Evolutionary conservation across 2,797 vertebrate species (phyloP).

Genomic region (Microcaecilia unicolor): DNA sequence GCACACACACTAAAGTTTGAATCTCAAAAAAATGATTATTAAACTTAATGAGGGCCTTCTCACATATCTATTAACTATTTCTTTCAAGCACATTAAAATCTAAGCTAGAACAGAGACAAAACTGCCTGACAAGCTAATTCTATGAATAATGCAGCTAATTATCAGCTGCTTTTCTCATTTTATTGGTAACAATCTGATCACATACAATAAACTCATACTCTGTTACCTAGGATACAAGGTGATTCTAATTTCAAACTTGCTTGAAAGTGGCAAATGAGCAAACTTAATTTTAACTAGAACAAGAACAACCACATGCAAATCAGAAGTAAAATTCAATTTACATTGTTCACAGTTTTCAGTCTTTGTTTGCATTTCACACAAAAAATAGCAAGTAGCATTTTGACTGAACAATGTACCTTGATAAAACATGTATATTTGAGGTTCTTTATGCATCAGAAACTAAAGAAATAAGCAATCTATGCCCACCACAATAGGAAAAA

Average conservation of each 20-base stretch:
- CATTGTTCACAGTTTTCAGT: constrained; percentile 34
- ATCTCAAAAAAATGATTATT: constrained; percentile 30
- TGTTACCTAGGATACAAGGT: constrained; percentile 47
- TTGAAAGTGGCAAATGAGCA: constrained; percentile 49
- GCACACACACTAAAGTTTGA: constrained; percentile 14
- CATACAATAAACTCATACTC: constrained; percentile 33
- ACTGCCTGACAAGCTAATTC: constrained; percentile 23
- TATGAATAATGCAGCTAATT: constrained; percentile 48
- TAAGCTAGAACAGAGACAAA: constrained; percentile 23
- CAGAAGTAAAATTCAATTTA: constrained; percentile 39
- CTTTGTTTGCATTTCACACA: constrained; percentile 36
- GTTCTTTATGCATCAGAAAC: too few relatives aligned
- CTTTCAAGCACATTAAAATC: constrained; percentile 18
- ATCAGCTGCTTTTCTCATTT: constrained; percentile 41
- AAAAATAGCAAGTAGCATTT: constrained; percentile 26
- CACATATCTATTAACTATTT: constrained; percentile 28
- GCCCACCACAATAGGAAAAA: too few relatives aligned
- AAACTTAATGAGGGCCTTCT: constrained; percentile 29
- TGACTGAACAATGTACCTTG: constrained; percentile 3
- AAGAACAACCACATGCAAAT: constrained; percentile 41
- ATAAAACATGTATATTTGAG: too few relatives aligned
- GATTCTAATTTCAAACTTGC: constrained; percentile 51
- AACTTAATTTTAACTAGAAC: constrained; percentile 60
- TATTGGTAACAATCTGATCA: constrained; percentile 43
- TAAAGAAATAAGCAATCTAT: too few relatives aligned